Percentiles rank a stretch among this genome's conserved stretches.
phyloP scores from a whole-genome alignment of 1,140 invertebrate genomes.

The Aporrectodea caliginosa region DNA sequence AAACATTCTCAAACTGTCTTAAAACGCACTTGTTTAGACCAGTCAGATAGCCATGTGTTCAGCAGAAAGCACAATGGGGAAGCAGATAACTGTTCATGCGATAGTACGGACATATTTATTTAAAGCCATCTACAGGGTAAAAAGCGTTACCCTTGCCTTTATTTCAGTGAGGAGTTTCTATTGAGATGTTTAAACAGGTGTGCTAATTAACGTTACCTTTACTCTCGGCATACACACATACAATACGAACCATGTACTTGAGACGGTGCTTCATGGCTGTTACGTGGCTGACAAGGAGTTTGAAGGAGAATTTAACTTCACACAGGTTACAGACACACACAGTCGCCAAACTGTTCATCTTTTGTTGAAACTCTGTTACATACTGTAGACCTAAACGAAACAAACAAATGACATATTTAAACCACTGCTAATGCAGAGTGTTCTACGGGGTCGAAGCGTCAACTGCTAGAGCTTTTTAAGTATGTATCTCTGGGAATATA shows the following conservation, averaged over 20 bases:
- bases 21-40: too few relatives aligned
- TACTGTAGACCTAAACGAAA: background rate
- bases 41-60: background rate
- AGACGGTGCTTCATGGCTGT: background rate
- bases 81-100: background rate
- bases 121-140: too few relatives aligned
- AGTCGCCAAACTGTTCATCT: background rate
- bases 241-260: background rate
- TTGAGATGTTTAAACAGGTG: background rate
- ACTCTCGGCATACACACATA: background rate
- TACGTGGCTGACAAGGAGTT: background rate
- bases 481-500: background rate
- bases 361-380: background rate
- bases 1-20: too few relatives aligned
- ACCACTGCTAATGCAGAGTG: too few relatives aligned
- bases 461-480: background rate
- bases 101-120: background rate
- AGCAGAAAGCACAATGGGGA: background rate
- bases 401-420: too few relatives aligned
- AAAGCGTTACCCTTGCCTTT: background rate
- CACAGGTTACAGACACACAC: background rate
- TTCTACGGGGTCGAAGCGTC: too few relatives aligned
- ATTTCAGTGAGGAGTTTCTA: background rate
- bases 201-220: background rate
- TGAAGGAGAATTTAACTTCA: background rate